Percentiles rank a stretch among this genome's conserved stretches.
phyloP scores from a whole-genome alignment of 2,888 invertebrate species.

The Tyria jacobaeae region DNA sequence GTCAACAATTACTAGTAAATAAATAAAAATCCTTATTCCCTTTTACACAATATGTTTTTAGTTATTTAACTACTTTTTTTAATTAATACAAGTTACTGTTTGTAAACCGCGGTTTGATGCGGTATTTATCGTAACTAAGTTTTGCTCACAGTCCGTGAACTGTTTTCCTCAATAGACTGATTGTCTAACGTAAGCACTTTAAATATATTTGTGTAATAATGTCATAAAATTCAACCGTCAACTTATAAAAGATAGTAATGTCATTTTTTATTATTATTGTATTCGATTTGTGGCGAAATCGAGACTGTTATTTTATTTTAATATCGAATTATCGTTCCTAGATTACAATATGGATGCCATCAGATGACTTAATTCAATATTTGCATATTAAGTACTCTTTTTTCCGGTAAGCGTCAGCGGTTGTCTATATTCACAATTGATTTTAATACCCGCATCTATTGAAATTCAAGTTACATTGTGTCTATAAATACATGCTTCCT shows the following conservation, averaged over 20 bases:
- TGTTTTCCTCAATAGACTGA: neutral
- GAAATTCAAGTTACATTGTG: neutral
- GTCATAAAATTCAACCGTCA: no score
- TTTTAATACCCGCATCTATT: constrained; percentile 3
- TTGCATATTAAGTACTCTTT: neutral
- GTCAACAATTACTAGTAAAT: no score
- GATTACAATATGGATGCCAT: neutral
- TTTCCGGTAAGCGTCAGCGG: neutral
- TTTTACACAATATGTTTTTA: neutral
- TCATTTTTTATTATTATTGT: no score
- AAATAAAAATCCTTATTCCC: no score
- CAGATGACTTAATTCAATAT: neutral
- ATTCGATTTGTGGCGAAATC: no score
- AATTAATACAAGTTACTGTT: neutral
- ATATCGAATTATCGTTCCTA: neutral
- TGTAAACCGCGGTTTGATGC: neutral
- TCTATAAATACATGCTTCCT: neutral
- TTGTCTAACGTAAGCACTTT: neutral
- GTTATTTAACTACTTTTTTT: neutral
- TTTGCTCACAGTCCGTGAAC: neutral
- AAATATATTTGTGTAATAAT: neutral
- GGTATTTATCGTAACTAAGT: neutral
- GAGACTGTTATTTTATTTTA: neutral
- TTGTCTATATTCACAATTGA: constrained; percentile 4
- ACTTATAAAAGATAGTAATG: no score